These are phyloP conservation scores for Rhingia rostrata DNA, from an alignment of 2,888 invertebrate genomes.

Conservation along the genomic window DNA sequence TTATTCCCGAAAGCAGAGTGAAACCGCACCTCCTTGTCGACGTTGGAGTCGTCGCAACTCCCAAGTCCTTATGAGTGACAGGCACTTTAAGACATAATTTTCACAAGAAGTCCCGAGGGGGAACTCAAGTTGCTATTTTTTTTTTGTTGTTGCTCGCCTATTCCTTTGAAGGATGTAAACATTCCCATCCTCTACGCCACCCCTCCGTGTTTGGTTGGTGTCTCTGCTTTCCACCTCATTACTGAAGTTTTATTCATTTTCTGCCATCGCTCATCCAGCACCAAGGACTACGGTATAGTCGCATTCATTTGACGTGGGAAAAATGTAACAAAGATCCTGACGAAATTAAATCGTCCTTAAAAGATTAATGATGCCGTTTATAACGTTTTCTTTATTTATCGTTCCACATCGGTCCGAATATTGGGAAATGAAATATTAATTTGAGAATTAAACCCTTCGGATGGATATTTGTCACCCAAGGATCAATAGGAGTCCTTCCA, in stretches of 20 bases:
- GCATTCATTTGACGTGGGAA: constrained; percentile 18
- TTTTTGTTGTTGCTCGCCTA: neutral
- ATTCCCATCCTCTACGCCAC: constrained; percentile 35
- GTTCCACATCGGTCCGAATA: constrained; percentile 60
- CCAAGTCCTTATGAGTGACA: constrained; percentile 63
- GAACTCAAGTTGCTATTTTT: constrained; percentile 7
- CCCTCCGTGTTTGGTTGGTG: neutral
- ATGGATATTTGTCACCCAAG: constrained; percentile 52
- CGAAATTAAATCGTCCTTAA: constrained; percentile 73
- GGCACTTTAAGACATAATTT: constrained; percentile 63
- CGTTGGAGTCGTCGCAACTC: constrained; percentile 35
- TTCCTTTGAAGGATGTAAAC: constrained; percentile 60
- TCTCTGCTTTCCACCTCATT: constrained; percentile 65
- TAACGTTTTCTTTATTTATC: constrained; percentile 66
- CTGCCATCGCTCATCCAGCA: constrained; percentile 45
- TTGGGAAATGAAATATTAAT: constrained; percentile 63
- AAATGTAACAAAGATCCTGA: constrained; percentile 51
- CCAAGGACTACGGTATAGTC: neutral
- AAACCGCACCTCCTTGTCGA: constrained; percentile 23
- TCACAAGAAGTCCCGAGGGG: constrained; percentile 21
- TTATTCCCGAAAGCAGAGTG: constrained; percentile 25
- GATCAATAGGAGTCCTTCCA: constrained; percentile 36
- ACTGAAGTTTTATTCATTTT: constrained; percentile 70
- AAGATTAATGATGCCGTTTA: constrained; percentile 72
- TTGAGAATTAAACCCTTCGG: constrained; percentile 67